phyloP scores from a whole-genome alignment of 1,140 invertebrate genomes.

The Pectinophora gossypiella region DNA sequence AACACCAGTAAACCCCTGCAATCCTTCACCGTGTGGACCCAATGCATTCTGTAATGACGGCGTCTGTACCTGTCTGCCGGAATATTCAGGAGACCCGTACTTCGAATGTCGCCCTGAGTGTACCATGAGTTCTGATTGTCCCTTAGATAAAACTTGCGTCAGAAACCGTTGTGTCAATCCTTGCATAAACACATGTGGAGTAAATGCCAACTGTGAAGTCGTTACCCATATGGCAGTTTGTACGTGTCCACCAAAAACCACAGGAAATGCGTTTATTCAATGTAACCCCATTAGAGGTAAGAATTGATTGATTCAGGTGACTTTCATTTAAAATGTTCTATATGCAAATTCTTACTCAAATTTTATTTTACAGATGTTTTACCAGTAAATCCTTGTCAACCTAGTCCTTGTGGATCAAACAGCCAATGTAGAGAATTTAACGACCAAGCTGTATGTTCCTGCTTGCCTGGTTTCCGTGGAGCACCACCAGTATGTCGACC shows the following conservation, averaged over 20 bases:
- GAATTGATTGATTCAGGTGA: constrained; percentile 3
- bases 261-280: constrained; percentile 79
- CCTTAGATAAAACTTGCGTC: constrained; percentile 75
- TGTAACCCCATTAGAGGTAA: constrained; percentile 71
- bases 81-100: constrained; percentile 79
- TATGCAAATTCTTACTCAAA: constrained; percentile 4
- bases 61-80: constrained; percentile 78
- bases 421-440: constrained; percentile 86
- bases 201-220: constrained; percentile 78
- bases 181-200: constrained; percentile 79
- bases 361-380: constrained; percentile 48
- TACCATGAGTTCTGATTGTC: constrained; percentile 77
- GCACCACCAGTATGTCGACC: constrained; percentile 85
- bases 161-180: constrained; percentile 80
- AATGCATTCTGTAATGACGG: constrained; percentile 78
- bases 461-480: constrained; percentile 81
- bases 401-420: constrained; percentile 87
- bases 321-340: constrained; percentile 8
- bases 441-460: constrained; percentile 82
- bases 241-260: constrained; percentile 75
- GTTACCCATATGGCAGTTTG: constrained; percentile 82
- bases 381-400: constrained; percentile 76
- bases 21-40: constrained; percentile 78
- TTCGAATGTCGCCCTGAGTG: constrained; percentile 79
- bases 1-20: constrained; percentile 69